Percentiles rank a stretch among this genome's conserved stretches.
Conservation (phyloP, 1,140 invertebrate species). For the Diachasma alloeum region DNA sequence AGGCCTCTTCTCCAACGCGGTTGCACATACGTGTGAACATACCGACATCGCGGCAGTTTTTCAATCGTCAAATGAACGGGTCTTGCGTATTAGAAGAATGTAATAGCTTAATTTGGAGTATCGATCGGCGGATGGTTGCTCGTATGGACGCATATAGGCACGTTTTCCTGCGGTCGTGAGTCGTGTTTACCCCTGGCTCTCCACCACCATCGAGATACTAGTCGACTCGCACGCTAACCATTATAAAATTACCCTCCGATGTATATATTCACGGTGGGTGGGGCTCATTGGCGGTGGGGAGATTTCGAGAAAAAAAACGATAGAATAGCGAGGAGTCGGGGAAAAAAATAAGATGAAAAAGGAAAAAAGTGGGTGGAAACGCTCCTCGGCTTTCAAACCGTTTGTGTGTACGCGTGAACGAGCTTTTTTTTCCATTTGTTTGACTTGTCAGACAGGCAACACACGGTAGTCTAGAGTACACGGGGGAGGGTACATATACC, state of each 20-base stretch:
- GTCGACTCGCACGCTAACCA: slow-evolving; percentile 38
- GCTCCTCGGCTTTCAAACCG: neutral
- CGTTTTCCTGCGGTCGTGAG: slow-evolving; percentile 38
- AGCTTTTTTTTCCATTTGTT: slow-evolving; percentile 8
- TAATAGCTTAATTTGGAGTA: slow-evolving; percentile 53
- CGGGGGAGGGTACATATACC: neutral
- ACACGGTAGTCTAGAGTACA: neutral
- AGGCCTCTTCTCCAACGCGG: neutral
- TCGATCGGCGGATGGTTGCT: slow-evolving; percentile 43
- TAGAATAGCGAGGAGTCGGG: neutral
- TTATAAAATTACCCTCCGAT: slow-evolving; percentile 38
- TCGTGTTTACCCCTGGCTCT: slow-evolving; percentile 27
- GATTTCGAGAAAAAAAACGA: neutral
- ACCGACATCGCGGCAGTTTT: neutral
- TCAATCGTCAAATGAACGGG: neutral
- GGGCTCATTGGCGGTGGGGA: neutral
- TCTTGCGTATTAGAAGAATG: slow-evolving; percentile 32
- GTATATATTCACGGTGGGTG: neutral
- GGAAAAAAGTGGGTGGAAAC: neutral
- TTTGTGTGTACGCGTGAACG: neutral
- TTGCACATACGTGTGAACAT: neutral
- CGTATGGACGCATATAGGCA: slow-evolving; percentile 32
- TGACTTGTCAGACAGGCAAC: slow-evolving; percentile 3
- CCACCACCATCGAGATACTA: slow-evolving; percentile 29
- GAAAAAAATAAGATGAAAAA: neutral